Evolutionary conservation across 1,140 invertebrate genomes (phyloP).

Genomic region (Pogonognathellus flavescens): DNA sequence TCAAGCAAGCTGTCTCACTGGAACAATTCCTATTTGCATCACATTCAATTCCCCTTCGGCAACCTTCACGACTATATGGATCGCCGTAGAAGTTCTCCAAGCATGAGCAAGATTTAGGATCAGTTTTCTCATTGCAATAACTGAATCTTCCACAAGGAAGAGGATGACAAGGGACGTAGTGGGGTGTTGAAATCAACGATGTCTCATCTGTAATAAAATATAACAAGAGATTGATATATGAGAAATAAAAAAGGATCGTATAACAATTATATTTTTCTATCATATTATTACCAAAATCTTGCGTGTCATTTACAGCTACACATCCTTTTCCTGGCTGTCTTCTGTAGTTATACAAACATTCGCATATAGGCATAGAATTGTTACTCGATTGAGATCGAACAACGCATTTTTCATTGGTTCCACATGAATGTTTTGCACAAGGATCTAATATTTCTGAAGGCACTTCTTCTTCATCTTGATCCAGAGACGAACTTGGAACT

Average conservation of each 20-base stretch:
- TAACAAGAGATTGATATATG: not conserved
- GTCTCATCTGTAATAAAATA: not conserved
- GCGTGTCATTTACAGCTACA: not conserved
- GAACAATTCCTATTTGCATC: not conserved
- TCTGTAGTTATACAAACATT: not conserved
- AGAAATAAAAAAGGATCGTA: not conserved
- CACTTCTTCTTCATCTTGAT: not conserved
- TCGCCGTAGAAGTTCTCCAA: not conserved
- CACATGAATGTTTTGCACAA: not conserved
- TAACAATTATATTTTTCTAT: too few species aligned
- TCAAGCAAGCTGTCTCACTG: not conserved
- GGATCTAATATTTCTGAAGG: not conserved
- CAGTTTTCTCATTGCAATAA: conserved; percentile 3
- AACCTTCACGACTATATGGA: not conserved
- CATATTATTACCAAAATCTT: not conserved
- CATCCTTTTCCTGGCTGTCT: not conserved
- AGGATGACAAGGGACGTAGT: conserved; percentile 5
- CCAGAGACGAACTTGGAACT: too few species aligned
- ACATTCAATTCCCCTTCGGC: conserved; percentile 19
- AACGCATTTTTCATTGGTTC: not conserved
- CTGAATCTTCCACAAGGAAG: not conserved
- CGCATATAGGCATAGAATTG: not conserved
- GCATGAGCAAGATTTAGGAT: conserved; percentile 12
- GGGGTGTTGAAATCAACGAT: too few species aligned
- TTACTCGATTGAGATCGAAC: too few species aligned